Conservation (phyloP, 2,113 vertebrate species). For the Erythrolamprus reginae region DNA sequence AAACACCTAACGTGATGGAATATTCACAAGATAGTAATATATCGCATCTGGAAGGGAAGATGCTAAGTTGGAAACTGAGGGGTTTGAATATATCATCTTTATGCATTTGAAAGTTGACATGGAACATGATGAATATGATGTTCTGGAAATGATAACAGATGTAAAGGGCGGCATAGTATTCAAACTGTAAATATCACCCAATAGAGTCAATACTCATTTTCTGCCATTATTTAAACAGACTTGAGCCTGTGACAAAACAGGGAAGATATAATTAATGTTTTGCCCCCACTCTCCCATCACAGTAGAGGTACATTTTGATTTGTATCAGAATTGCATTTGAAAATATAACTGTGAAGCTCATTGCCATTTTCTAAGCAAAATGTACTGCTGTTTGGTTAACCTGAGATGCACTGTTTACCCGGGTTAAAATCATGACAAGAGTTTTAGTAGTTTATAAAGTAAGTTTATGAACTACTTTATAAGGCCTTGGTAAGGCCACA, state of each 20-base stretch:
- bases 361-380: too few relatives aligned
- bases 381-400: background rate
- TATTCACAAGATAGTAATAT: background rate
- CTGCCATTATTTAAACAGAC: accelerated
- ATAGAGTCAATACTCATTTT: background rate
- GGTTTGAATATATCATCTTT: background rate
- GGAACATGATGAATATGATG: background rate
- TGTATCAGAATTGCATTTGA: background rate
- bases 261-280: background rate
- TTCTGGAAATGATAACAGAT: background rate
- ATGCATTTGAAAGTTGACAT: background rate
- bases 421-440: background rate
- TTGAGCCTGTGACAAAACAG: background rate
- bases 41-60: background rate
- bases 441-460: background rate
- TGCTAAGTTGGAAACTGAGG: background rate
- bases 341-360: background rate
- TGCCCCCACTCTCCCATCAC: accelerated
- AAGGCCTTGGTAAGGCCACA: too few relatives aligned
- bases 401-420: background rate
- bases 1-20: background rate
- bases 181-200: background rate
- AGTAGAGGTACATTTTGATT: background rate
- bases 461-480: too few relatives aligned
- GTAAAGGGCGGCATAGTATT: background rate